Evolutionary conservation across 37 sponge, comb jelly and placozoan genomes (phyloP).

Genomic region (Petrosia ficiformis): DNA sequence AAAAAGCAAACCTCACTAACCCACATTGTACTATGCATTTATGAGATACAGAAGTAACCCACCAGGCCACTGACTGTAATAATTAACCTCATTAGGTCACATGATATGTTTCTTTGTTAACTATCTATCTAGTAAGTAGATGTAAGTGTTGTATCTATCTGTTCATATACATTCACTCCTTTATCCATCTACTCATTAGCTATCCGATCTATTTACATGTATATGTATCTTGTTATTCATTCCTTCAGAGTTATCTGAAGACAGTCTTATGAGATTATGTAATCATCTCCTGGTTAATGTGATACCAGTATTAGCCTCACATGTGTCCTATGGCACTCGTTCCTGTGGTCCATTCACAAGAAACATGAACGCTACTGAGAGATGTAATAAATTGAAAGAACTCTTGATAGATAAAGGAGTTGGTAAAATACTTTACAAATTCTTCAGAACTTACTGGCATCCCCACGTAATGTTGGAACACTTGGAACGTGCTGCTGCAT

Average conservation of each 20-base stretch:
- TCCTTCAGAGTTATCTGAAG: neutral
- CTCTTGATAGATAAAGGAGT: constrained; percentile 53
- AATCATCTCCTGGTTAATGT: constrained; percentile 27
- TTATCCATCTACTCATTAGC: too few relatives aligned
- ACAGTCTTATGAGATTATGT: neutral
- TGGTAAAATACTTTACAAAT: constrained; percentile 50
- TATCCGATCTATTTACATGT: too few relatives aligned
- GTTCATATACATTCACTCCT: too few relatives aligned
- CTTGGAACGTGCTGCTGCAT: constrained; percentile 58
- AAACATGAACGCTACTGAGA: constrained; percentile 38
- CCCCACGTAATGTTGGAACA: constrained; percentile 63
- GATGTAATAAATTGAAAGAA: constrained; percentile 19
- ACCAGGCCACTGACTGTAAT: too few relatives aligned
- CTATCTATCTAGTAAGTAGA: too few relatives aligned
- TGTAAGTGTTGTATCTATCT: too few relatives aligned
- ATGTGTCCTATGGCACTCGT: constrained; percentile 28
- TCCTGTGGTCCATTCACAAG: constrained; percentile 31
- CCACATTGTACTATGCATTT: too few relatives aligned
- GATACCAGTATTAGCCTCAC: constrained; percentile 39
- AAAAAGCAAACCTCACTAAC: too few relatives aligned
- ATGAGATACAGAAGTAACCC: too few relatives aligned
- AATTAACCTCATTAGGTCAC: too few relatives aligned
- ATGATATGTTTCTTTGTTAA: too few relatives aligned
- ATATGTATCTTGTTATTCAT: too few relatives aligned
- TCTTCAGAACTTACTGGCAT: constrained; percentile 73